Evolutionary conservation across 2,113 vertebrate species (phyloP), one percentile per base, ranked within the genome.

Genomic region (Struthidea cinerea): DNA sequence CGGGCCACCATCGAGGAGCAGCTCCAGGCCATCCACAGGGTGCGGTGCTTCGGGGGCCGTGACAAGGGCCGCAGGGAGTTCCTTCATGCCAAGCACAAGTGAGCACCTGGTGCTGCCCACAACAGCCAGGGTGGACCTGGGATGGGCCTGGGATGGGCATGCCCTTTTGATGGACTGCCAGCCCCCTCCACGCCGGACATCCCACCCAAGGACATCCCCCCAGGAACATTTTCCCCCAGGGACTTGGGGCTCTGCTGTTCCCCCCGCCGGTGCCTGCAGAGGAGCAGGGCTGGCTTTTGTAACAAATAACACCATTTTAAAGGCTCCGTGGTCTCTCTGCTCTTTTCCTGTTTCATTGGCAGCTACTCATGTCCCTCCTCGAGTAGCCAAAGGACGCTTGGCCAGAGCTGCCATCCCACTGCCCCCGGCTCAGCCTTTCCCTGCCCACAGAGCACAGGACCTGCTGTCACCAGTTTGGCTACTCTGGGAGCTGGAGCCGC

Each of bases 21-120:
- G 97, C 98, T 99, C 65, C 97, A 97, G 94, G 96, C 97, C 91
- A 99, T 99, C 95, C 99, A 98, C 79, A 96, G 98, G 1, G 98
- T 99, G 19, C 98, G 99, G 19, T 98, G 97, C 96, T 99, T 99
- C 2, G 98, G 97, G 6, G 96, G 92, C 64, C 95, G 97, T 0
- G 95, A 95, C 75, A 97, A 98, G 44, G 99, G 99, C 64, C 98
- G 98, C 57, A 98, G 97, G 30, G 99, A 99, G 84, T 99, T 98
- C 70, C 96, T 95, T 22, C 84, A 27, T 3, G 47, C 91, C 71
- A 97, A 89, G 63, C 28, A 46, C 52, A 97, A 96, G 53, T 97
- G 94, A 98, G 28, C 8, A 7, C 3, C 41, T 0, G 8, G 61
- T 1, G 2, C 24, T 75, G 79, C 55, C 65, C 23, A 3, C 39